Evolutionary conservation across 2,797 vertebrate species (phyloP).

Genomic region (Molossus molossus): DNA sequence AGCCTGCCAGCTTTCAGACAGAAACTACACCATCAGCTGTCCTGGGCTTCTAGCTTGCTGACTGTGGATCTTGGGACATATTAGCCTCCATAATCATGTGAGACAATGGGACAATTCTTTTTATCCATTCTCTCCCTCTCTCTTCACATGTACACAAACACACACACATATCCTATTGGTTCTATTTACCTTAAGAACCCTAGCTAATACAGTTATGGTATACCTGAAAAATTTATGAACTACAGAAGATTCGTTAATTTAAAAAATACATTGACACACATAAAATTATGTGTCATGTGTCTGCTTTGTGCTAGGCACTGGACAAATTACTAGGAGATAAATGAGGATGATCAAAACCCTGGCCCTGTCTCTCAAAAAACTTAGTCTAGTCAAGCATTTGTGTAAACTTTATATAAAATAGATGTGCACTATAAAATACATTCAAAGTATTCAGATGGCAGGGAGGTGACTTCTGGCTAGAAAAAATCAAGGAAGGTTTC

Average conservation of each 20-base stretch:
- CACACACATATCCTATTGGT: neutral
- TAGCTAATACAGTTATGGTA: neutral
- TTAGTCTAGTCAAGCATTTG: neutral
- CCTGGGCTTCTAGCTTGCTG: neutral
- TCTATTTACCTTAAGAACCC: neutral
- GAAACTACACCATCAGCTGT: neutral
- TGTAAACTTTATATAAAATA: neutral
- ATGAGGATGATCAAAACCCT: neutral
- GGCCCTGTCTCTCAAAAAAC: neutral
- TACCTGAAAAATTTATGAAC: conserved; percentile 10
- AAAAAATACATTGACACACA: neutral
- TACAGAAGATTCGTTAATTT: conserved; percentile 31
- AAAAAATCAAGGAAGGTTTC: neutral
- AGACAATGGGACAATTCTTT: neutral
- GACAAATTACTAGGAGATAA: neutral
- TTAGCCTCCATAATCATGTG: neutral
- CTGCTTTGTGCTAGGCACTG: neutral
- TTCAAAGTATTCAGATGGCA: conserved; percentile 23
- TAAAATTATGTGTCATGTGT: neutral
- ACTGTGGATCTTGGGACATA: neutral
- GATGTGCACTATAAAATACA: conserved; percentile 14
- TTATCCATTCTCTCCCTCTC: neutral
- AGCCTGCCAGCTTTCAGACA: neutral
- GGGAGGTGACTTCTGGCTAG: neutral
- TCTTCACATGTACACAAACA: neutral